A percentile compares a stretch with the other conserved stretches of the same genome.
phyloP scores from a whole-genome alignment of 2,797 vertebrate species.

The Coccyzus lansbergi region DNA sequence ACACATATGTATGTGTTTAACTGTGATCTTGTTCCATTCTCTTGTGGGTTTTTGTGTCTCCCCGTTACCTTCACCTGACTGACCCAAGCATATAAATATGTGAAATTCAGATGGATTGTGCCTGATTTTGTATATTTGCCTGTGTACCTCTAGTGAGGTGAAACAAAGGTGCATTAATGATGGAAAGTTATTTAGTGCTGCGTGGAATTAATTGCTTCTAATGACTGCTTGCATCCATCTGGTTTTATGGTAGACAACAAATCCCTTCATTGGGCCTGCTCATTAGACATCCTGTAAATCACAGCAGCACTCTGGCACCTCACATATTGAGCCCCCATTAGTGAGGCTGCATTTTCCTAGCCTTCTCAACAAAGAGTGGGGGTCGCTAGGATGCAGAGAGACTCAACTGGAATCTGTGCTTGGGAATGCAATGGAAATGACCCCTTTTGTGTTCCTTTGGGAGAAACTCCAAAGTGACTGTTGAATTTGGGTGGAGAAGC shows the following conservation, averaged over 20 bases:
- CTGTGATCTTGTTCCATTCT: constrained; percentile 64
- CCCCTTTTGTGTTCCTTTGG: neutral
- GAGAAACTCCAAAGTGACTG: neutral
- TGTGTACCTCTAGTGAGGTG: constrained; percentile 85
- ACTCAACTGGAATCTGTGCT: neutral
- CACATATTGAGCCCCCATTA: constrained; percentile 78
- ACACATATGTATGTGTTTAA: neutral
- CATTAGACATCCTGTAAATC: constrained; percentile 88
- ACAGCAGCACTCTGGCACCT: constrained; percentile 76
- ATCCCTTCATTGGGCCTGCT: constrained; percentile 89
- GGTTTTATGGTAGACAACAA: constrained; percentile 91
- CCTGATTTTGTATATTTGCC: constrained; percentile 74
- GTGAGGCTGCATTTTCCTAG: constrained; percentile 58
- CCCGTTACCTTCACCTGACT: neutral
- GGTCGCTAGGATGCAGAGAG: neutral
- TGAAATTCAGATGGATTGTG: constrained; percentile 83
- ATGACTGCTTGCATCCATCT: constrained; percentile 93
- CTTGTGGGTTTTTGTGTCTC: neutral
- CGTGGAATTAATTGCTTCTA: constrained; percentile 93
- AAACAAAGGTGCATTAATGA: constrained; percentile 90
- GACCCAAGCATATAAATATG: constrained; percentile 71
- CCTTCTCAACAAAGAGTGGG: neutral
- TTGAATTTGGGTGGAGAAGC: neutral
- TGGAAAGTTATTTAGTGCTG: constrained; percentile 92
- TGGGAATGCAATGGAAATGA: neutral